phyloP scores from a whole-genome alignment of 2,797 vertebrate species.

The Xiphophorus birchmanni region DNA sequence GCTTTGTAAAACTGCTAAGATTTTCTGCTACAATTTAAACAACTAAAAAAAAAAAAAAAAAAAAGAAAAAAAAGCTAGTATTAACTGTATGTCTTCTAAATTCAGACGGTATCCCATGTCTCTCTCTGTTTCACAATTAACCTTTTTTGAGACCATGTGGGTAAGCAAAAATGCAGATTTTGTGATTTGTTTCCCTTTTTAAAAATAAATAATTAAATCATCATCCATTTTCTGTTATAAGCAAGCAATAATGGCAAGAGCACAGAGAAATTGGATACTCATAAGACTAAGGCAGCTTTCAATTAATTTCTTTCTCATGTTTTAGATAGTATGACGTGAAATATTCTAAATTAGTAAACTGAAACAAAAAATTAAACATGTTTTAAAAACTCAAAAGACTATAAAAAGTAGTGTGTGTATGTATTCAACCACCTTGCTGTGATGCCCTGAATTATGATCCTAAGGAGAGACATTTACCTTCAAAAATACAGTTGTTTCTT shows the following conservation, averaged over 20 bases:
- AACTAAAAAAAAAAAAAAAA: too few relatives aligned
- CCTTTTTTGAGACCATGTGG: neutral
- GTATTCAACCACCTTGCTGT: neutral
- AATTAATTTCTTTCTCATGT: neutral
- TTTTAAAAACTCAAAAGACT: neutral
- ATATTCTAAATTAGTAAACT: neutral
- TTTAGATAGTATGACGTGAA: neutral
- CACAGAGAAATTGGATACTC: neutral
- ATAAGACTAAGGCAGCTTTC: neutral
- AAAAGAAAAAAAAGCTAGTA: too few relatives aligned
- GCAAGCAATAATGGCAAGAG: neutral
- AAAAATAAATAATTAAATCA: neutral
- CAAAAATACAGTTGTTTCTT: neutral
- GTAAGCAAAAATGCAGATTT: neutral
- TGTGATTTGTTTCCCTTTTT: slow-evolving; percentile 12
- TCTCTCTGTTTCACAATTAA: neutral
- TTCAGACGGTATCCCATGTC: neutral
- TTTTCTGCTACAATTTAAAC: too few relatives aligned
- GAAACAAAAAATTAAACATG: neutral
- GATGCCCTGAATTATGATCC: neutral
- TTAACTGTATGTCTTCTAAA: neutral
- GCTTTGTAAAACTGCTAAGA: too few relatives aligned
- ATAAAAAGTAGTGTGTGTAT: neutral
- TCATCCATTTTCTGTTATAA: neutral
- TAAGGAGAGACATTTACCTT: neutral